Base-by-base conservation (phyloP, 1,140 invertebrate genomes). In the Propsilocerus akamusi region DNA sequence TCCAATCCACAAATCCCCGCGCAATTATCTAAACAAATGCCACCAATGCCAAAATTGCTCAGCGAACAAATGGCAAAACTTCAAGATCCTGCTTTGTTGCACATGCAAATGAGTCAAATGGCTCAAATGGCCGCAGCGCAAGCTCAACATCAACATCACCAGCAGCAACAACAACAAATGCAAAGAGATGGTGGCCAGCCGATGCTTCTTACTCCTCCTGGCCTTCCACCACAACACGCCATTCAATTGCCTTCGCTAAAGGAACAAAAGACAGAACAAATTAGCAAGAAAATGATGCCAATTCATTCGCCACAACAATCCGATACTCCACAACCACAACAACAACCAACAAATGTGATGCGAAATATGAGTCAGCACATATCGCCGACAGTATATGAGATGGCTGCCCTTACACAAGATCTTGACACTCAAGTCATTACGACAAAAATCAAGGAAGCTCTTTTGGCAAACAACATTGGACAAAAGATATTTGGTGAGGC, bases 401-500 rank as follows among this genome's bases (percentile, higher is more conserved):
- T 97, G 83, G 91, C 92, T 4, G 92, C 93, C 3, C 72, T 97
- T 5, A 96, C 93, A 1, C 89, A 92, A 56, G 93, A 97, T 61
- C 73, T 98, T 25, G 94, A 98, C 62, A 97, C 95, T 0, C 89
- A 97, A 64, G 82, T 83, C 5, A 92, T 97, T 53, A 97, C 94
- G 0, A 95, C 90, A 0, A 91, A 92, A 64, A 96, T 97, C 59
- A 98, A 97, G 63, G 94, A 97, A 65, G 89, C 93, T 1, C 70
- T 97, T 1, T 70, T 97, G 28, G 92, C 93, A 8, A 96, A 97
- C 59, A 97, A 97, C 59, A 93, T 97, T 56, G 94, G 94, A 1
- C 95, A 98, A 69, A 97, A 97, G 74, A 87, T 97, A 49, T 97
- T 97, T 61, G 94, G 94, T 14, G 94, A 98, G 70, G 90, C 89